phyloP scores from a whole-genome alignment of 2,113 vertebrate species.

The Mobula birostris region DNA sequence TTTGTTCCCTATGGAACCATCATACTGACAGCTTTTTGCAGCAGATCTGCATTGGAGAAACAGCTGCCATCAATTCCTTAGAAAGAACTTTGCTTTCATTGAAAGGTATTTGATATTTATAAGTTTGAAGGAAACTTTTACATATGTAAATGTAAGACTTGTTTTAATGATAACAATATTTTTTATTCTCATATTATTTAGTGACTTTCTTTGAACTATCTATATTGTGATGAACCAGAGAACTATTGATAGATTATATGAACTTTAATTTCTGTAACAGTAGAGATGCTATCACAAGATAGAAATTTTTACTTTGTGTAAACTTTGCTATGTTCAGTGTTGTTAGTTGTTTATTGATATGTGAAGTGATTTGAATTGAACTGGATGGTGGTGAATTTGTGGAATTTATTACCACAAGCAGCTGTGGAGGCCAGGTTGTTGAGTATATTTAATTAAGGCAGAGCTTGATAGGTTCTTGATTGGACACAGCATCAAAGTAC shows the following conservation, averaged over 20 bases:
- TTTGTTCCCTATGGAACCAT: slow-evolving; percentile 92
- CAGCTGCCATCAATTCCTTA: slow-evolving; percentile 69
- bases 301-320: no score
- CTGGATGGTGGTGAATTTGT: no score
- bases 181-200: neutral
- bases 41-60: slow-evolving; percentile 68
- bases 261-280: neutral
- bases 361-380: no score
- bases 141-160: neutral
- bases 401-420: no score
- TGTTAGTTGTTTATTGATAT: no score
- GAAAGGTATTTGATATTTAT: slow-evolving; percentile 69
- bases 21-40: slow-evolving; percentile 90
- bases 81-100: slow-evolving; percentile 86
- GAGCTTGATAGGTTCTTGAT: no score
- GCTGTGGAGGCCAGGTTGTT: no score
- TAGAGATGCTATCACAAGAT: neutral
- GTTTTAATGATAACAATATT: neutral
- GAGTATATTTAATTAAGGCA: no score
- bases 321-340: no score
- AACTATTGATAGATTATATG: neutral
- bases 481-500: no score
- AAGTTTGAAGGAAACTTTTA: neutral
- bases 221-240: neutral
- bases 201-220: neutral